Evolutionary conservation across 2,888 invertebrate genomes (phyloP).

Genomic region (Erannis defoliaria): DNA sequence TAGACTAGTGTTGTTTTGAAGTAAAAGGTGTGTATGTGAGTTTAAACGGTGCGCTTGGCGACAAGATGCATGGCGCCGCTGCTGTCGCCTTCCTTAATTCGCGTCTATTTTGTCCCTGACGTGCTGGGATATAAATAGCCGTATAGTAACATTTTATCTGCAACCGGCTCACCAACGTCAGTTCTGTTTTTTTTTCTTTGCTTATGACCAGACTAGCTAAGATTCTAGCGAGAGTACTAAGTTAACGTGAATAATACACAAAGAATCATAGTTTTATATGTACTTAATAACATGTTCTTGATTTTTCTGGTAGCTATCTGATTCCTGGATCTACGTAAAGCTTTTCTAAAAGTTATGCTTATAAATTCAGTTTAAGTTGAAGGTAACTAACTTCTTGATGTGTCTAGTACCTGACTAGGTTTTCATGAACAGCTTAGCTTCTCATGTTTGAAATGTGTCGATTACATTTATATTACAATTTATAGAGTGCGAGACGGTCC

Average conservation of each 20-base stretch:
- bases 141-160: conserved; percentile 45
- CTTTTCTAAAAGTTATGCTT: neutral
- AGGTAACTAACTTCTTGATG: neutral
- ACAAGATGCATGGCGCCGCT: conserved; percentile 46
- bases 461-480: conserved; percentile 3
- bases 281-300: too few relatives aligned
- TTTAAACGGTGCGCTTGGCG: conserved; percentile 56
- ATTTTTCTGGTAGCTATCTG: neutral
- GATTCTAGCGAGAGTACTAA: neutral
- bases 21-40: conserved; percentile 41
- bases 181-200: conserved; percentile 16
- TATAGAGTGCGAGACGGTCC: neutral
- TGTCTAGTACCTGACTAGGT: too few relatives aligned
- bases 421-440: neutral
- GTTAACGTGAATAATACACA: conserved; percentile 1
- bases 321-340: neutral
- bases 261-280: neutral
- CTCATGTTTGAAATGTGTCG: neutral
- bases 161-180: conserved; percentile 31
- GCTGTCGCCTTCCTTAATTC: conserved; percentile 51
- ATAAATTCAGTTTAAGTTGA: neutral
- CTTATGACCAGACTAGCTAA: neutral
- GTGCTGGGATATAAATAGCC: conserved; percentile 59
- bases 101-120: conserved; percentile 56
- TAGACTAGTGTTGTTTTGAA: conserved; percentile 15